A percentile compares a stretch with the other conserved stretches of the same genome.
Evolutionary conservation across 2,797 vertebrate genomes (phyloP).

Genomic region (Pygocentrus nattereri): DNA sequence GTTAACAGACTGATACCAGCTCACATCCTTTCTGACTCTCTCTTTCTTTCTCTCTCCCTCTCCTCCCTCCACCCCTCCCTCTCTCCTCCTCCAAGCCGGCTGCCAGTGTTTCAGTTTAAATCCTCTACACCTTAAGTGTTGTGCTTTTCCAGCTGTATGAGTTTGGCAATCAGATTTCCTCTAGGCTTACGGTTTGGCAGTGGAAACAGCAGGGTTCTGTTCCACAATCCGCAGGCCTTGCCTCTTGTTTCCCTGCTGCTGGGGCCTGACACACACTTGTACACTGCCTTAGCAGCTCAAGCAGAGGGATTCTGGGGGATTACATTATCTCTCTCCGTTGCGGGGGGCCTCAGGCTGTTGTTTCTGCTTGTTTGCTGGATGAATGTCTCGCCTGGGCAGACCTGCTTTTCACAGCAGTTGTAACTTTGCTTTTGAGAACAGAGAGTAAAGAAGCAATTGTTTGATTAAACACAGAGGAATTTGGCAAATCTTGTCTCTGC

Average conservation of each 20-base stretch:
- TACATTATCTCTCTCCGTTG: conserved; percentile 36
- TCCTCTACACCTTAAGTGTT: conserved; percentile 26
- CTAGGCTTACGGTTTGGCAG: neutral
- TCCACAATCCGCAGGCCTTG: conserved; percentile 6
- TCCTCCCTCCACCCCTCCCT: neutral
- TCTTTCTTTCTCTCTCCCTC: neutral
- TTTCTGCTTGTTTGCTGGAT: conserved; percentile 55
- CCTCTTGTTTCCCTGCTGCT: conserved; percentile 5
- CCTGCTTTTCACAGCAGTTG: conserved; percentile 13
- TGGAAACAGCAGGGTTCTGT: conserved; percentile 26
- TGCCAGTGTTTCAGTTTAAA: conserved; percentile 30
- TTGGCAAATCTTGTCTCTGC: no score
- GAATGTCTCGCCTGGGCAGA: conserved; percentile 32
- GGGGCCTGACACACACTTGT: conserved; percentile 52
- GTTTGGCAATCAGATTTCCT: conserved; percentile 19
- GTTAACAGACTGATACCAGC: conserved; percentile 35
- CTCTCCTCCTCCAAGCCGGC: neutral
- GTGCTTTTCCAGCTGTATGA: conserved; percentile 15
- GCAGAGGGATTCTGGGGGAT: conserved; percentile 47
- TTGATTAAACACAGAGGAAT: neutral
- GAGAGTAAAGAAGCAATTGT: neutral
- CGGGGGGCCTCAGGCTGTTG: conserved; percentile 51
- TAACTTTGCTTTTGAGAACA: conserved; percentile 23
- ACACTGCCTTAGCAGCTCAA: conserved; percentile 38
- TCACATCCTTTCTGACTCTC: conserved; percentile 8